Evolutionary conservation across 2,888 invertebrate genomes (phyloP).

Genomic region (Plagiodera versicolora): DNA sequence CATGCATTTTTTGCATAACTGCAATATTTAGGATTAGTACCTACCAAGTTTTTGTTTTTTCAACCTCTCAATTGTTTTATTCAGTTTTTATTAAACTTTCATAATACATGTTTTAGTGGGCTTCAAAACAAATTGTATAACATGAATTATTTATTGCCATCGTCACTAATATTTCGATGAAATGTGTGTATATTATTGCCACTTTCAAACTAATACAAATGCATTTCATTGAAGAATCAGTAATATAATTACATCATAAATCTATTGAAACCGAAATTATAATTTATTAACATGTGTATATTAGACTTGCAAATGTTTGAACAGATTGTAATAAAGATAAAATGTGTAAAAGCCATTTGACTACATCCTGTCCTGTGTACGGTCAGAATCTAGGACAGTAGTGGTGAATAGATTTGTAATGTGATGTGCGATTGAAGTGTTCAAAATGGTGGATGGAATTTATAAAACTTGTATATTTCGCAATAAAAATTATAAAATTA

Average conservation of each 20-base stretch:
- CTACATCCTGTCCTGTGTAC: neutral
- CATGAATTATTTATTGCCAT: too few species aligned
- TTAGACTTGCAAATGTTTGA: conserved; percentile 10
- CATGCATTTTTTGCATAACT: too few species aligned
- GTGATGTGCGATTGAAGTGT: neutral
- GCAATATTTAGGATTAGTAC: too few species aligned
- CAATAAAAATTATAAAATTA: conserved; percentile 15
- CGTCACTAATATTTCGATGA: too few species aligned
- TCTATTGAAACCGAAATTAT: neutral
- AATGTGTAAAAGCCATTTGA: neutral
- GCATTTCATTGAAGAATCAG: neutral
- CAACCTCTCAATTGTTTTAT: too few species aligned
- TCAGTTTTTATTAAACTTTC: too few species aligned
- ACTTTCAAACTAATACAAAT: too few species aligned
- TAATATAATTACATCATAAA: neutral
- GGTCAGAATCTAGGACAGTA: neutral
- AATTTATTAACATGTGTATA: conserved; percentile 9
- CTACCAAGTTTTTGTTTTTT: too few species aligned
- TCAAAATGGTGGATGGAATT: conserved; percentile 1
- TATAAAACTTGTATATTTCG: conserved; percentile 10
- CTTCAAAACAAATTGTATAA: too few species aligned
- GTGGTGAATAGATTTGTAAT: neutral
- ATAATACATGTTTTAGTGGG: too few species aligned
- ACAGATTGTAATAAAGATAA: conserved; percentile 11
- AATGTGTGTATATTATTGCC: too few species aligned